phyloP scores from a whole-genome alignment of 30 jellyfish, hydroid and myxozoan genomes.

The Hydractinia symbiolongicarpus region DNA sequence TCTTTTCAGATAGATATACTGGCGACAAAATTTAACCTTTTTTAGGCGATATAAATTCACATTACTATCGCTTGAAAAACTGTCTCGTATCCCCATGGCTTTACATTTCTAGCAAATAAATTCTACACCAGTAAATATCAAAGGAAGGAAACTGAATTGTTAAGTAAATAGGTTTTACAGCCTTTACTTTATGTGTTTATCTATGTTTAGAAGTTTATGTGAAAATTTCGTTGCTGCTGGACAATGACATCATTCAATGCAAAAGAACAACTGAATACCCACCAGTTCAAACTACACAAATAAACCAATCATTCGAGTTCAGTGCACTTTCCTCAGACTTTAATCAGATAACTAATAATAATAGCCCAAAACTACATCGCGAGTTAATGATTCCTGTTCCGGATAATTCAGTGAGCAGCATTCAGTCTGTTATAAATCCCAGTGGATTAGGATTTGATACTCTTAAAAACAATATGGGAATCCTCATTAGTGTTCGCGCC shows the following conservation, averaged over 20 bases:
- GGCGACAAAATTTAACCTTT: too few relatives aligned
- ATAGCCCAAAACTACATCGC: neutral
- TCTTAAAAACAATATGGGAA: slow-evolving; percentile 23
- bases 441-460: slow-evolving; percentile 6
- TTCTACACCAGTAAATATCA: too few relatives aligned
- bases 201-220: slow-evolving; percentile 15
- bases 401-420: neutral
- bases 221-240: slow-evolving; percentile 27
- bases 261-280: slow-evolving; percentile 6
- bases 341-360: neutral
- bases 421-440: neutral
- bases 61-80: too few relatives aligned
- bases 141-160: too few relatives aligned
- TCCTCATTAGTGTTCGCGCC: slow-evolving; percentile 30
- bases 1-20: too few relatives aligned
- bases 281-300: neutral
- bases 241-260: slow-evolving; percentile 10
- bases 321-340: slow-evolving; percentile 30
- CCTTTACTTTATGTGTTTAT: too few relatives aligned
- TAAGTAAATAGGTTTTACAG: too few relatives aligned
- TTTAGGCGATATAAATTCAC: too few relatives aligned
- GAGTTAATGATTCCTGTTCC: too few relatives aligned
- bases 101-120: too few relatives aligned
- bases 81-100: too few relatives aligned
- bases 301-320: slow-evolving; percentile 30